Base-by-base conservation (phyloP, 2,113 vertebrate genomes). In the Calidris pygmaea region DNA sequence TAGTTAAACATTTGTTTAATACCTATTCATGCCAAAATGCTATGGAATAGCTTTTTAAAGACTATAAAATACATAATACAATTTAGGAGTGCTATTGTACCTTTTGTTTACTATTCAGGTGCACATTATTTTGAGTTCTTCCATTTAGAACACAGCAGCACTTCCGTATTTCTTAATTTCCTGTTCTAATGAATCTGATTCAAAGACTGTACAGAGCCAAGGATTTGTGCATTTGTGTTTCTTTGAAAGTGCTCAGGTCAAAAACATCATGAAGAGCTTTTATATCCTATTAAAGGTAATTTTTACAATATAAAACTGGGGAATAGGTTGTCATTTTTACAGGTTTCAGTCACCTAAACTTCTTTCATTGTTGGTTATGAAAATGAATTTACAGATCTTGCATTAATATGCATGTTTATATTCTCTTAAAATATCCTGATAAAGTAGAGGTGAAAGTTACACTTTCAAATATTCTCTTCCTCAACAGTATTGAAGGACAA, bases 1-100 rank as follows among this genome's bases (percentile, higher is more conserved):
- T 16, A 88, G 50, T 71, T 85, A 85, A 94, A 86, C 62, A 66
- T 81, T 91, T 94, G 37, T 80, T 91, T 85, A 89, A 87, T 59
- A 72, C 29, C 30, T 87, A 52, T 88, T 80, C 43, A 74, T 59
- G 12, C 34, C 60, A 83, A 84, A 95, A 90, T 68, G 21, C 35
- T 67, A 37, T 18, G 12, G 30, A 92, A 93, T 86, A 84, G 22
- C 60, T 85, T 89, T 27, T 68, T 81, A 95, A 96, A 95, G 34
- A 48, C 59, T 86, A 32, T 67, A 94, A 92, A 90, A 94, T 43
- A 34, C 4, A 23, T 59, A 84, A 75, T 30, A 48, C 23, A 68
- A 30, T 85, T 78, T 87, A 55, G 27, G 30, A 84, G 16, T 78
- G n/a, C 48, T 75, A 60, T 35, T 8, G 2, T 72, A 71, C 34